Evolutionary conservation across 2,888 invertebrate genomes (phyloP).

Genomic region (Monoplex corrugatus): DNA sequence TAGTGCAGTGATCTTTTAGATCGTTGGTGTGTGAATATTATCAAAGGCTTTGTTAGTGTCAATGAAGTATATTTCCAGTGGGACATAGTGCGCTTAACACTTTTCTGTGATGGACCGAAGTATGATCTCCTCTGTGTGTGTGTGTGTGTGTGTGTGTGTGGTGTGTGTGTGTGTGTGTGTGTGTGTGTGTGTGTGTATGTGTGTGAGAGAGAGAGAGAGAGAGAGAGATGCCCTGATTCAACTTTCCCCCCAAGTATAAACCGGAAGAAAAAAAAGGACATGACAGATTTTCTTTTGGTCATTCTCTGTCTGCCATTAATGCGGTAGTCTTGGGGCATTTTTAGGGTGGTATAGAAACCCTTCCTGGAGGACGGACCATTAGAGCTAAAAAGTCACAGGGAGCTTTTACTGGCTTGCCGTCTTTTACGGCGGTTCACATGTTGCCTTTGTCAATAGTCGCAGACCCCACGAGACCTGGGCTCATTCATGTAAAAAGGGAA

Average conservation of each 20-base stretch:
- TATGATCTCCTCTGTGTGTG: no score
- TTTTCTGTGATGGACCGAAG: no score
- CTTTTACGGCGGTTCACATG: constrained; percentile 2
- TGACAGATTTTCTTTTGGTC: no score
- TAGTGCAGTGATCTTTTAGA: no score
- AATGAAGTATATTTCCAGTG: no score
- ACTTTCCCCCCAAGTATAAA: no score
- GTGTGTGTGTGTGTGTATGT: not conserved
- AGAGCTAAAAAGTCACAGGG: not conserved
- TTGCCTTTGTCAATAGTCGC: constrained; percentile 20
- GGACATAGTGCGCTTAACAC: no score
- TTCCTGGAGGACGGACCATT: not conserved
- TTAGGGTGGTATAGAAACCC: not conserved
- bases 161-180: not conserved
- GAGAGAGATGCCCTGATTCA: not conserved
- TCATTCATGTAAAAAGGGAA: not conserved
- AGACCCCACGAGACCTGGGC: not conserved
- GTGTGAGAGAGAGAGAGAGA: constrained; percentile 18
- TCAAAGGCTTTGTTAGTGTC: no score
- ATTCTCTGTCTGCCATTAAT: no score
- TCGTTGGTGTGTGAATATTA: no score
- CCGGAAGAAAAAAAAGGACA: not conserved
- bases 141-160: constrained; percentile 7
- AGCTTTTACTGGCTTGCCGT: not conserved
- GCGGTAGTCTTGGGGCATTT: no score